Evolutionary conservation across 2,113 vertebrate genomes (phyloP), one percentile per base, ranked within the genome.

Genomic region (Lepus europaeus): DNA sequence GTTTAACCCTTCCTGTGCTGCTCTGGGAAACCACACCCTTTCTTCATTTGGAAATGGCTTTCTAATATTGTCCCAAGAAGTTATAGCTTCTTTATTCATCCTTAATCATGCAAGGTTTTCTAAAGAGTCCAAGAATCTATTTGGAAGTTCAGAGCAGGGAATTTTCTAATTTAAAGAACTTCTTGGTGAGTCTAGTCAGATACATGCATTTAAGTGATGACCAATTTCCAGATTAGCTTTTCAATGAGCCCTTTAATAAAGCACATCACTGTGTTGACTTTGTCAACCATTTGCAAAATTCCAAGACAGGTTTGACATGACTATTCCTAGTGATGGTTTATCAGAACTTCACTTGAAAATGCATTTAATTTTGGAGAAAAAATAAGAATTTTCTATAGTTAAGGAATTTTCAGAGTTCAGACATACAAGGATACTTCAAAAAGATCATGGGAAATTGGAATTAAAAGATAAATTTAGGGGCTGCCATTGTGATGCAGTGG

Each of bases 1-100:
- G 96, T 97, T 98, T 98, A 98, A 98, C 98, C 97, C 98, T 98
- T 97, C 95, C 68, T 94, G 81, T 94, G 53, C 87, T 97, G 95
- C 73, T 95, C 78, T 96, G 93, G 69, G 73, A 90, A 95, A 87
- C 87, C 84, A 93, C 97, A 98, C 97, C 97, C 97, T 97, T 95
- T 97, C 94, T 68, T n/a, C 66, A 69, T 39, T 82, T 97, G 69
- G 45, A 95, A 83, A 79, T 96, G 73, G 11, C 61, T 86, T 97
- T 51, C 53, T 31, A 82, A 77, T 51, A 66, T 89, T 90, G 72
- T 79, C 87, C 74, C n/a, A 51, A 25, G 36, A 95, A 92, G 13
- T 36, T 53, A 59, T 0, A 6, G 14, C 39, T 73, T 95, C 61
- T 59, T 64, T 83, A 69, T 72, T 77, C 33, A 69, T 59, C 23